These are phyloP conservation scores for Microdon myrmicae DNA, from an alignment of 2,888 invertebrate genomes.

Conservation along the genomic window DNA sequence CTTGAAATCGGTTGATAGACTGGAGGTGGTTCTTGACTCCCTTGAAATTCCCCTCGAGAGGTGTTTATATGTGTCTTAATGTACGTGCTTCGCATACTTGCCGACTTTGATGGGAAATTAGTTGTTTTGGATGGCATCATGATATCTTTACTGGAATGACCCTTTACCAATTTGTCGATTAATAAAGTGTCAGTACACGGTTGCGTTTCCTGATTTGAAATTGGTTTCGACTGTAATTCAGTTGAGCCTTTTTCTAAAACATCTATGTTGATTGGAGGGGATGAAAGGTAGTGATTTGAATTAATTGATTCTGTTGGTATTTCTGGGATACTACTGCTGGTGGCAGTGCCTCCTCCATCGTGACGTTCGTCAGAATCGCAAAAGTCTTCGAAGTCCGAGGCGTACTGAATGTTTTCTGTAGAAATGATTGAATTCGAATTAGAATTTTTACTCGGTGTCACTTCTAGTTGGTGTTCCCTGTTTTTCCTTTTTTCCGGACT, in stretches of 20 bases:
- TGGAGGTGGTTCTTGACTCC: constrained; percentile 33
- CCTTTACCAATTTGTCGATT: constrained; percentile 27
- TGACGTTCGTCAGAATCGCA: constrained; percentile 13
- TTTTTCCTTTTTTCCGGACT: constrained; percentile 38
- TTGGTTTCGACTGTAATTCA: constrained; percentile 2
- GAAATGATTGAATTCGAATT: constrained; percentile 1
- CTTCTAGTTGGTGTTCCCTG: background rate
- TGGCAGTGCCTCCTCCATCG: constrained; percentile 3
- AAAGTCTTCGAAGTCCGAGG: constrained; percentile 41
- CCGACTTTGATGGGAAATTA: constrained; percentile 32
- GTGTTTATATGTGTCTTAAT: constrained; percentile 55
- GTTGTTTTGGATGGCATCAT: constrained; percentile 47
- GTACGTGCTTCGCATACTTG: constrained; percentile 25
- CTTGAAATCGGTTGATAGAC: constrained; percentile 35
- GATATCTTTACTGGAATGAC: constrained; percentile 46
- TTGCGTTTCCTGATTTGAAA: constrained; percentile 12
- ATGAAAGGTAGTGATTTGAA: constrained; percentile 5
- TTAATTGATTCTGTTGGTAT: constrained; percentile 7
- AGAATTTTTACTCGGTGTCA: background rate
- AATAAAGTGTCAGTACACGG: constrained; percentile 22
- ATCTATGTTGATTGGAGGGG: constrained; percentile 18
- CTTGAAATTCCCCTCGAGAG: constrained; percentile 55
- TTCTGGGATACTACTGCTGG: constrained; percentile 33
- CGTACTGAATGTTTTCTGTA: constrained; percentile 25
- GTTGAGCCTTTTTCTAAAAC: constrained; percentile 16